Evolutionary conservation across 2,797 vertebrate genomes (phyloP), one percentile per base, ranked within the genome.

Genomic region (Nothura maculosa): DNA sequence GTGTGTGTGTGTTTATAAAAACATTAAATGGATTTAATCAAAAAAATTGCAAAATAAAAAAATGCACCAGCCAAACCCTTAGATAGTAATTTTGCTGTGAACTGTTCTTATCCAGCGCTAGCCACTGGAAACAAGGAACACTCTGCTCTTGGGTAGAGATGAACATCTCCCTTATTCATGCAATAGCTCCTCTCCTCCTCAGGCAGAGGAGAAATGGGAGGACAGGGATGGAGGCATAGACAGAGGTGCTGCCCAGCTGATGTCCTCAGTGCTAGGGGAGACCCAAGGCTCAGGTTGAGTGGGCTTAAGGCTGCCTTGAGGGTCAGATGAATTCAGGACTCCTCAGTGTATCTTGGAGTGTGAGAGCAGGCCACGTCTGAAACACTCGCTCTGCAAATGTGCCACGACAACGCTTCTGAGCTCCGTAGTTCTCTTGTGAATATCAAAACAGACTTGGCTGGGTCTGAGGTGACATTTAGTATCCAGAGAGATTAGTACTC

Each of bases 211-310:
- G 20, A 63, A 34, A 21, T 3, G 9, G 28, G 18, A 10, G 34
- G 38, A 17, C 0, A 0, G 18, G 28, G 18, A 15, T 32, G 43
- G 57, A 1, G 9, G 43, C 0, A 1, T 8, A 32, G 20, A 55
- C 67, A 40, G 47, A 85, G 34, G 12, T 60, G 36, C 32, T 4
- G 4, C 42, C 22, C 69, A 43, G 36, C 6, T 25, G 2, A 1
- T 19, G 7, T 36, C 34, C 54, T 55, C 28, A 19, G 9, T 20
- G 54, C 54, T 72, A 28, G 20, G 0, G 2, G 42, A 68, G 11
- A 28, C 17, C 82, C 36, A 10, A 3, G 0, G 0, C 30, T 81
- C 54, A 20, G n/a, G 10, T 34, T 85, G 54, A 17, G 4, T 36
- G 36, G 7, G 0, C 85, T 72, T 78, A 75, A 70, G 87, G 57